These are phyloP conservation scores for Alligator sinensis DNA, from an alignment of 2,113 vertebrate genomes.

Conservation along the genomic window DNA sequence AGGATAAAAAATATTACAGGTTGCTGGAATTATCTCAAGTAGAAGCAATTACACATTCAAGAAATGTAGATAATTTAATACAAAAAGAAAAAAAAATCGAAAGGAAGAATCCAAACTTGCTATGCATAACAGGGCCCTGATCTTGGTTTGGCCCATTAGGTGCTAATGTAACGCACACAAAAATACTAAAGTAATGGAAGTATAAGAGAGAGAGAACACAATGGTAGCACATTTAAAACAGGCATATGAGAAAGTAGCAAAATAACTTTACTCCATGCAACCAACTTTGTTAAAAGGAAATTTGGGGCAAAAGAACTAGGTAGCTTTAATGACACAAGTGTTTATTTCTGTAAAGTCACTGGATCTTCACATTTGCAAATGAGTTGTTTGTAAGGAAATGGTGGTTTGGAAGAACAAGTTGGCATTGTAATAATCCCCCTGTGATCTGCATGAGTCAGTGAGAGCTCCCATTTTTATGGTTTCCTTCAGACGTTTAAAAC, in stretches of 20 bases:
- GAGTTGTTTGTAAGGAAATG: constrained; percentile 60
- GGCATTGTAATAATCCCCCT: constrained; percentile 35
- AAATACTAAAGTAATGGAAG: not conserved
- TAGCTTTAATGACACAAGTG: not conserved
- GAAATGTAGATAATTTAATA: not conserved
- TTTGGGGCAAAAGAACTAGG: not conserved
- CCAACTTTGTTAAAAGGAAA: not conserved
- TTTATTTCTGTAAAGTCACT: not conserved
- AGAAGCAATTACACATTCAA: not conserved
- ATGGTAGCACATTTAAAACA: not conserved
- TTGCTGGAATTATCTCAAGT: not conserved
- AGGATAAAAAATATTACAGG: not conserved
- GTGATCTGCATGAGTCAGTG: constrained; percentile 59
- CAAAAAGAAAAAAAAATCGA: not conserved
- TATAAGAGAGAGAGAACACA: not conserved
- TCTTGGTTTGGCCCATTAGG: not conserved
- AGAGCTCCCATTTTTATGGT: constrained; percentile 61
- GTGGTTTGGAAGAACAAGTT: constrained; percentile 53
- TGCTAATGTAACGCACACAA: not conserved
- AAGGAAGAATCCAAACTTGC: not conserved
- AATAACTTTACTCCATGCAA: not conserved
- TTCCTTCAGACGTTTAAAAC: constrained; percentile 44
- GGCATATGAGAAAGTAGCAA: not conserved
- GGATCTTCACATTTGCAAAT: constrained; percentile 32
- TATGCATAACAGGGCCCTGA: not conserved